phyloP scores from a whole-genome alignment of 2,113 vertebrate species.

The Mesembrinibis cayennensis region DNA sequence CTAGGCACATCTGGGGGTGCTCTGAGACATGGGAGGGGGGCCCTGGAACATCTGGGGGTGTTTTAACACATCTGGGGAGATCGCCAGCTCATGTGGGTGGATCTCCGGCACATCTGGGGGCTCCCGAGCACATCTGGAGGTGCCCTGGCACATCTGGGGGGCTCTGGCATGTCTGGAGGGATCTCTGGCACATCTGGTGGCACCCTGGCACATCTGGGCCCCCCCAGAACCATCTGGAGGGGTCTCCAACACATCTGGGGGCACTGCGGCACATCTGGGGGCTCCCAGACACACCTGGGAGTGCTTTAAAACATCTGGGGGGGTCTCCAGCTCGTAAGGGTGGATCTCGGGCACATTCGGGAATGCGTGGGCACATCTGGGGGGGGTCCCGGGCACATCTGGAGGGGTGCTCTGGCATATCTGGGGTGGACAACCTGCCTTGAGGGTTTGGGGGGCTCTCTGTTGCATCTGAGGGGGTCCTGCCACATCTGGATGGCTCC shows the following conservation, averaged over 20 bases:
- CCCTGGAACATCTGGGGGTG: background rate
- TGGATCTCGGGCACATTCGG: background rate
- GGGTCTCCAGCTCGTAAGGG: rapidly evolving
- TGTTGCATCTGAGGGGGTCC: background rate
- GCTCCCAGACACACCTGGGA: background rate
- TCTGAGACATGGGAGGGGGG: background rate
- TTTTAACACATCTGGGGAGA: too few relatives aligned
- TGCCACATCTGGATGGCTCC: background rate
- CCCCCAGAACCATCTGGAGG: background rate
- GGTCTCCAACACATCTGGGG: background rate
- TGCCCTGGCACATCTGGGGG: background rate
- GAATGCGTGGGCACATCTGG: background rate
- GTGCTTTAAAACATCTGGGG: background rate
- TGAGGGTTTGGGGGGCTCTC: too few relatives aligned
- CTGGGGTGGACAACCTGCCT: background rate
- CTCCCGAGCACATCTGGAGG: background rate
- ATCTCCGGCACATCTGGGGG: background rate
- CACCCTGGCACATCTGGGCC: too few relatives aligned
- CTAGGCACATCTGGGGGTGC: background rate
- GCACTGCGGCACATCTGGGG: background rate
- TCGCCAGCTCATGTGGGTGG: background rate
- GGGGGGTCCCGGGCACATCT: too few relatives aligned
- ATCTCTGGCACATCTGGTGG: background rate
- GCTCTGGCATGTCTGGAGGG: background rate
- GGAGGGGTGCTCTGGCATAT: background rate